Evolutionary conservation across 1,140 invertebrate species (phyloP).

Genomic region (Neuroterus valhalla): DNA sequence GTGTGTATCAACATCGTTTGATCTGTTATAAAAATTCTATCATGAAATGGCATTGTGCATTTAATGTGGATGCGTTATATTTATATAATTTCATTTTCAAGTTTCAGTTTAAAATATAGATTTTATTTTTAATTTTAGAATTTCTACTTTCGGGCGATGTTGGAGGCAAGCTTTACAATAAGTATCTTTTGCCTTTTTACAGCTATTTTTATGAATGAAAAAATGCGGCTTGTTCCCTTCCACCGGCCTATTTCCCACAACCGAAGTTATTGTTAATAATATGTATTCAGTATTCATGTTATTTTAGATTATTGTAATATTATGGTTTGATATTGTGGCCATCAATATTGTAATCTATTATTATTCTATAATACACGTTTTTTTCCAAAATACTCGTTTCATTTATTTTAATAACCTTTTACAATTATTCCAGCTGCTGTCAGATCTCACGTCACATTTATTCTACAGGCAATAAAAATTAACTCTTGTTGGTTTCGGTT

Average conservation of each 20-base stretch:
- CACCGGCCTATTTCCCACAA: not conserved
- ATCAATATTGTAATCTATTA: constrained; percentile 56
- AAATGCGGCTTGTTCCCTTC: constrained; percentile 14
- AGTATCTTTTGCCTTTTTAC: not conserved
- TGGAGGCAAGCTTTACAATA: not conserved
- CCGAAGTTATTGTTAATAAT: constrained; percentile 56
- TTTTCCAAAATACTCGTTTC: constrained; percentile 52
- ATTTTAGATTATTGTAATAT: constrained; percentile 57
- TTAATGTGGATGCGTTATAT: no score
- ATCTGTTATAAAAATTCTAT: no score
- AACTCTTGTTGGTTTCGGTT: no score
- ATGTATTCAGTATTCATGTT: constrained; percentile 64
- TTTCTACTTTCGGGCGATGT: not conserved
- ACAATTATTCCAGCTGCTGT: constrained; percentile 41
- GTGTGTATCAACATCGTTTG: no score
- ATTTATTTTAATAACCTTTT: not conserved
- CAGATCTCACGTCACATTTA: not conserved
- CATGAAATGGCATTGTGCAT: no score
- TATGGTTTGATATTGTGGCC: constrained; percentile 53
- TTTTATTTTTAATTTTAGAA: constrained; percentile 8
- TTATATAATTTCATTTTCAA: no score
- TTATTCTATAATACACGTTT: constrained; percentile 61
- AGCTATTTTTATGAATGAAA: constrained; percentile 12
- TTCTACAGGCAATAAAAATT: no score
- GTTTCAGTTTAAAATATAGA: no score